phyloP scores from a whole-genome alignment of 2,113 vertebrate genomes.

The Cricetomys ansorgei region DNA sequence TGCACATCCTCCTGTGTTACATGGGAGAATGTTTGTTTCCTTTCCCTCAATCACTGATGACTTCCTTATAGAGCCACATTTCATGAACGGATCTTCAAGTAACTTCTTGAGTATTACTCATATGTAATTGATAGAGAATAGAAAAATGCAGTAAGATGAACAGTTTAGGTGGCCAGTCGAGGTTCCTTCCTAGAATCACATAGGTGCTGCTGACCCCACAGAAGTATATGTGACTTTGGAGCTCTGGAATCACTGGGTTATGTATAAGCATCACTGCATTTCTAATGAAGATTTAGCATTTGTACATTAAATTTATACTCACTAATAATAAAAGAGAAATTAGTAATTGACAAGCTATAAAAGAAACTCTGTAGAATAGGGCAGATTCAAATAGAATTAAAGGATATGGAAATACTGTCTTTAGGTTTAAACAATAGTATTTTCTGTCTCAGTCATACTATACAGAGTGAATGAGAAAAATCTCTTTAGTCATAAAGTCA shows the following conservation, averaged over 20 bases:
- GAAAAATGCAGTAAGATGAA: background rate
- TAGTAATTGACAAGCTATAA: slow-evolving; percentile 32
- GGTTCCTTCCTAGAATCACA: background rate
- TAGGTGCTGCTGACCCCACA: background rate
- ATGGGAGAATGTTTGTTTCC: background rate
- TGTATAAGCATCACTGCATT: background rate
- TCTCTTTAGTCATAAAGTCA: slow-evolving; percentile 9
- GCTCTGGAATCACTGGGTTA: background rate
- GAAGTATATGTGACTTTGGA: background rate
- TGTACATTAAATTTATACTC: slow-evolving; percentile 30
- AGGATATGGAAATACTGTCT: slow-evolving; percentile 27
- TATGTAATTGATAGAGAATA: background rate
- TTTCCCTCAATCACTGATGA: background rate
- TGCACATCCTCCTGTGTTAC: background rate
- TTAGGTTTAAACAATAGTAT: slow-evolving; percentile 1
- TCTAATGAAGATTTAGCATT: background rate
- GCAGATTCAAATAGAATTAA: slow-evolving; percentile 37
- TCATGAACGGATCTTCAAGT: background rate
- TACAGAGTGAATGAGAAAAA: background rate
- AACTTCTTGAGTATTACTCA: background rate
- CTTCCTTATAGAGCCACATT: slow-evolving; percentile 37
- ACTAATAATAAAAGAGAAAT: slow-evolving; percentile 41
- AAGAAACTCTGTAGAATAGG: background rate
- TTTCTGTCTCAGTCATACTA: slow-evolving; percentile 25
- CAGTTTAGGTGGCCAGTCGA: background rate